phyloP scores from a whole-genome alignment of 2,113 vertebrate genomes.

The Urocynchramus pylzowi region DNA sequence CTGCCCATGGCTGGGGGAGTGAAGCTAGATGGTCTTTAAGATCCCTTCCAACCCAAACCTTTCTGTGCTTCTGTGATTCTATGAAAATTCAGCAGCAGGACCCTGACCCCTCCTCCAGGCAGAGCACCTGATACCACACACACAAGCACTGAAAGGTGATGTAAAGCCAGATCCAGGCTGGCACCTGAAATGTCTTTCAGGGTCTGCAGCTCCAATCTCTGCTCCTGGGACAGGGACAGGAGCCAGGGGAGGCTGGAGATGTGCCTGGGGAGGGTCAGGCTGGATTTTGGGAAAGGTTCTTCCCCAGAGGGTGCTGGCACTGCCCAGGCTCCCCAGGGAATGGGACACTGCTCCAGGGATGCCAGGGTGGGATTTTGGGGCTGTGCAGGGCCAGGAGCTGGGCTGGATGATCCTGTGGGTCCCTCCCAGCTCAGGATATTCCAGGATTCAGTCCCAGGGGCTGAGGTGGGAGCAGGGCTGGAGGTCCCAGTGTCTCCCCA shows the following conservation, averaged over 20 bases:
- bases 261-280: fast-evolving
- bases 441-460: not conserved
- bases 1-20: not conserved
- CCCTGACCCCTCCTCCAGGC: not conserved
- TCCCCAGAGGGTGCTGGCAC: not conserved
- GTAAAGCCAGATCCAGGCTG: not conserved
- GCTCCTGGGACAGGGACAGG: not conserved
- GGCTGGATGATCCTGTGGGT: fast-evolving
- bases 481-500: fast-evolving
- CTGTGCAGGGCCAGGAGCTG: not conserved
- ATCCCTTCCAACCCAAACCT: not conserved
- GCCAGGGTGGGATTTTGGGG: not conserved
- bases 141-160: fast-evolving
- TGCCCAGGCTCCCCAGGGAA: not conserved
- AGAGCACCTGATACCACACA: not conserved
- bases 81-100: not conserved
- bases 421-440: not conserved
- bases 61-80: not conserved
- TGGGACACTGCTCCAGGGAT: not conserved
- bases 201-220: not conserved
- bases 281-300: not conserved
- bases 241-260: not conserved
- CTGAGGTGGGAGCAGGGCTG: not conserved
- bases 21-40: not conserved
- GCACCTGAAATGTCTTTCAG: not conserved